Percentiles rank a stretch among this genome's conserved stretches.
phyloP scores from a whole-genome alignment of 2,888 invertebrate genomes.

The Phengaris arion region DNA sequence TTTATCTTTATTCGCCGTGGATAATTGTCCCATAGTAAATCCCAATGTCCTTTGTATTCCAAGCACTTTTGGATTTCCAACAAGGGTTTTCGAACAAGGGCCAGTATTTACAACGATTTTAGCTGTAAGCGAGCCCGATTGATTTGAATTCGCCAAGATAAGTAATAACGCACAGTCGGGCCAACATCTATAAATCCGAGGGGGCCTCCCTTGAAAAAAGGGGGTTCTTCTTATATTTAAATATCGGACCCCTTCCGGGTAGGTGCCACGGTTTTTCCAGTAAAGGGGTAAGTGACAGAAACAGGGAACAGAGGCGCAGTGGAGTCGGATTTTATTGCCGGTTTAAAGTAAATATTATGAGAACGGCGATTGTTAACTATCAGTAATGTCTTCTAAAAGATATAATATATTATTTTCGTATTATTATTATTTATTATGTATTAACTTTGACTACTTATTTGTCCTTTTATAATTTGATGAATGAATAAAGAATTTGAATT shows the following conservation, averaged over 20 bases:
- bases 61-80: conserved; percentile 37
- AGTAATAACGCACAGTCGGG: conserved; percentile 75
- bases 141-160: conserved; percentile 78
- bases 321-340: conserved; percentile 43
- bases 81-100: conserved; percentile 27
- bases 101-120: conserved; percentile 34
- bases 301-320: conserved; percentile 54
- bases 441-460: no score
- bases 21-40: no score
- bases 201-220: conserved; percentile 71
- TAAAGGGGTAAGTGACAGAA: conserved; percentile 80
- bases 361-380: not conserved
- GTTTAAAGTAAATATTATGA: not conserved
- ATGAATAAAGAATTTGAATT: no score
- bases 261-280: conserved; percentile 80
- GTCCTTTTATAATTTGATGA: no score
- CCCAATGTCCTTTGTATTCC: conserved; percentile 34
- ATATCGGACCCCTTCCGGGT: conserved; percentile 80
- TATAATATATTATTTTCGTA: no score
- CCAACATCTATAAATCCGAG: conserved; percentile 78
- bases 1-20: no score
- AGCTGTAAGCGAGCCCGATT: conserved; percentile 51
- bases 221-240: conserved; percentile 80
- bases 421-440: no score
- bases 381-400: no score